A percentile compares a stretch with the other conserved stretches of the same genome.
phyloP scores from a whole-genome alignment of 2,113 vertebrate species.

The Daboia siamensis region DNA sequence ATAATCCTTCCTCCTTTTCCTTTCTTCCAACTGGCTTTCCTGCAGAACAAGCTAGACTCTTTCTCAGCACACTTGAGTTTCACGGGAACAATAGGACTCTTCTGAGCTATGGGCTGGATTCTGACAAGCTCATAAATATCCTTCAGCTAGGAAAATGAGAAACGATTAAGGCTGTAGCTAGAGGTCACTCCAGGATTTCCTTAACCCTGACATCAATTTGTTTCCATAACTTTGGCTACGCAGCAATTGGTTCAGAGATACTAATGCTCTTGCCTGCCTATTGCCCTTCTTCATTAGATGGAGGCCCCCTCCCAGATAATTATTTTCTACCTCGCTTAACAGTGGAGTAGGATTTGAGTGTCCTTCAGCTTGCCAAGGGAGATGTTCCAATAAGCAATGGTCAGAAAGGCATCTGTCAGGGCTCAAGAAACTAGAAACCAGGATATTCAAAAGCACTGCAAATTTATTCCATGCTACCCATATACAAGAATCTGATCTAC shows the following conservation, averaged over 20 bases:
- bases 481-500: too few species aligned
- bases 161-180: slow-evolving; percentile 11
- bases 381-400: neutral
- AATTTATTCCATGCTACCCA: too few species aligned
- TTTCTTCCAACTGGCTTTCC: neutral
- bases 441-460: too few species aligned
- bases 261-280: neutral
- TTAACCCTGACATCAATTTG: slow-evolving; percentile 25
- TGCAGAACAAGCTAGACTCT: neutral
- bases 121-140: slow-evolving; percentile 19
- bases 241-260: neutral
- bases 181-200: neutral
- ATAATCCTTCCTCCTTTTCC: neutral
- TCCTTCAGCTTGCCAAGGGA: neutral
- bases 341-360: neutral
- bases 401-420: neutral
- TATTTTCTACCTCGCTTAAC: neutral
- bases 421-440: too few species aligned
- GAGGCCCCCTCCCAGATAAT: neutral
- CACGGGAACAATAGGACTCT: neutral
- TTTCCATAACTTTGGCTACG: neutral
- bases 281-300: neutral
- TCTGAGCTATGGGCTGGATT: neutral
- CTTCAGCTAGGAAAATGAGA: neutral
- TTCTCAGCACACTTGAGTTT: neutral